Conservation (phyloP, 2,797 vertebrate genomes). For the Gadopsis marmoratus region DNA sequence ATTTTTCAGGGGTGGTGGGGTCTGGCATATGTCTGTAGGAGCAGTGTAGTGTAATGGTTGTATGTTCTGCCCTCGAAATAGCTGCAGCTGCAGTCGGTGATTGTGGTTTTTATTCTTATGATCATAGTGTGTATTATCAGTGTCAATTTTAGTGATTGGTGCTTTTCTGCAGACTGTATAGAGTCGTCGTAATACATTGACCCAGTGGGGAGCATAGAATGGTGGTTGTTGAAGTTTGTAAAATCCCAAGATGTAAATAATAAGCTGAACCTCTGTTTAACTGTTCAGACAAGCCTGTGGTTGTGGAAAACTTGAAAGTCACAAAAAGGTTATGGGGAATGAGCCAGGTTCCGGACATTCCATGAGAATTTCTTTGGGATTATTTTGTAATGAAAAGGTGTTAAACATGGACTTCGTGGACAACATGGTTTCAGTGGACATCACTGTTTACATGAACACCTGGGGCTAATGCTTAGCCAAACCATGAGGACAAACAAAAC, state of each 20-base stretch:
- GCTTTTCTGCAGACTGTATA: conserved; percentile 14
- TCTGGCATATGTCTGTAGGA: conserved; percentile 29
- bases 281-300: conserved; percentile 9
- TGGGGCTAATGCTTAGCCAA: background rate
- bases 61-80: conserved; percentile 22
- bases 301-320: conserved; percentile 15
- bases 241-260: conserved; percentile 6
- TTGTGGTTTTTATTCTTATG: conserved; percentile 10
- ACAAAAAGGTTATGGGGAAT: background rate
- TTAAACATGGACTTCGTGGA: background rate
- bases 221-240: conserved; percentile 14
- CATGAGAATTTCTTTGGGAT: background rate
- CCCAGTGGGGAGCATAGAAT: background rate
- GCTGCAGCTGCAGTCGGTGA: conserved; percentile 25
- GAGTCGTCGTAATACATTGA: background rate
- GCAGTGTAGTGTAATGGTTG: conserved; percentile 37
- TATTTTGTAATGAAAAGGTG: background rate
- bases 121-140: conserved; percentile 7
- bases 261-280: background rate
- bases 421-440: background rate
- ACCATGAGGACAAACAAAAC: background rate
- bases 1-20: conserved; percentile 23
- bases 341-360: background rate
- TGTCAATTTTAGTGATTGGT: conserved; percentile 14
- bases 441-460: background rate